Evolutionary conservation across 2,888 invertebrate genomes (phyloP).

Genomic region (Conus canariensis): DNA sequence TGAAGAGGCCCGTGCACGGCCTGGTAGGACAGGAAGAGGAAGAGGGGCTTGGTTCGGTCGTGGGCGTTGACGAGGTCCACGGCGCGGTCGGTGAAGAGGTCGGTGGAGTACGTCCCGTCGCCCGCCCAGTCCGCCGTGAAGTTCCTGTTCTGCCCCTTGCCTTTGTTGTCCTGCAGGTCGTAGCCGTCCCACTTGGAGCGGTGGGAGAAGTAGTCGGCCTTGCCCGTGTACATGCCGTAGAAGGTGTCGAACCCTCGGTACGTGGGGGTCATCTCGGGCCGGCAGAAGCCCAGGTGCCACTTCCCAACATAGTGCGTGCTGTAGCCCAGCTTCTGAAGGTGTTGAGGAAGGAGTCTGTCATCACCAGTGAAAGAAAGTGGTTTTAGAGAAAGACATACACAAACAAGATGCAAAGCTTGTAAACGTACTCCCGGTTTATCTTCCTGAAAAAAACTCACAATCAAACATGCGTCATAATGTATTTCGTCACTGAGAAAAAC

Average conservation of each 20-base stretch:
- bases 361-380: neutral
- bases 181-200: conserved; percentile 23
- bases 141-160: neutral
- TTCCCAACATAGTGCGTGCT: conserved; percentile 37
- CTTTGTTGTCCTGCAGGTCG: conserved; percentile 17
- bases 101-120: conserved; percentile 65
- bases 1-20: conserved; percentile 16
- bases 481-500: neutral
- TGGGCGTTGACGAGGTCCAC: neutral
- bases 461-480: neutral
- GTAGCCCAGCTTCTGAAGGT: conserved; percentile 19
- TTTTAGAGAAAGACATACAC: too few relatives aligned
- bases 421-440: too few relatives aligned
- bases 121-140: conserved; percentile 55
- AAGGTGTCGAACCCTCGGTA: neutral
- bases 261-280: neutral
- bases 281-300: conserved; percentile 39
- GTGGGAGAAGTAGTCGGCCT: conserved; percentile 34
- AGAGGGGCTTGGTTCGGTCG: conserved; percentile 48
- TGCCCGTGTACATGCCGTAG: conserved; percentile 23
- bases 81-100: conserved; percentile 60
- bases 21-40: conserved; percentile 51
- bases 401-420: too few relatives aligned
- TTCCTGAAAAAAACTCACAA: too few relatives aligned
- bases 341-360: conserved; percentile 47